phyloP scores from a whole-genome alignment of 2,113 vertebrate species.

The Chelonoidis abingdonii region DNA sequence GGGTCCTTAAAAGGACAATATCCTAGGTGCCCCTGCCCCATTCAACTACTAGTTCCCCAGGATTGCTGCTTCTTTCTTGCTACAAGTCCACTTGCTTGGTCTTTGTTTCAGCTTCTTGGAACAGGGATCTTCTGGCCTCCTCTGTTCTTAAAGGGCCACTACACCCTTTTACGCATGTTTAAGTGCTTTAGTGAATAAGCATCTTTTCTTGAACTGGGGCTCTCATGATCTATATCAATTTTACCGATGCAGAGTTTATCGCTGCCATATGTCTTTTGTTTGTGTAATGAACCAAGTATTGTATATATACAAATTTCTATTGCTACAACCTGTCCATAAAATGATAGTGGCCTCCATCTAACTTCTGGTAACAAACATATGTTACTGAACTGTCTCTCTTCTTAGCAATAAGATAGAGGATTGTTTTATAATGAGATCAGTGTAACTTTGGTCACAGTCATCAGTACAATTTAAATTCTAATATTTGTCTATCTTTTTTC shows the following conservation, averaged over 20 bases:
- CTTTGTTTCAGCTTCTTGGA: background rate
- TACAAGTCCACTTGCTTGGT: background rate
- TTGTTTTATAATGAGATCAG: background rate
- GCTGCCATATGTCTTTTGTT: background rate
- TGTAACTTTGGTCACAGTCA: background rate
- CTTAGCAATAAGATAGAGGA: background rate
- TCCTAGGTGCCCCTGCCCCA: too few species aligned
- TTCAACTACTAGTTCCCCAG: background rate
- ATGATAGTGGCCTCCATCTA: background rate
- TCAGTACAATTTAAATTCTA: background rate
- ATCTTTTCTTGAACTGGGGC: background rate
- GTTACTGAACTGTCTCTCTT: background rate
- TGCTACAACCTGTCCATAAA: background rate
- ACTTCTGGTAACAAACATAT: background rate
- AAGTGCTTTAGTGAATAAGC: background rate
- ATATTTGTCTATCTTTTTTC: background rate
- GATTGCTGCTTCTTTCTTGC: background rate
- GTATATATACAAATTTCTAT: background rate
- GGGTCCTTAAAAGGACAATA: background rate
- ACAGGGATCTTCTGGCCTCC: background rate
- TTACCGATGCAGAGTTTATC: background rate
- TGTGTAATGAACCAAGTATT: background rate
- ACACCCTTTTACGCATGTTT: background rate
- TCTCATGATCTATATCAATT: background rate
- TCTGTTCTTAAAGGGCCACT: background rate